phyloP scores from a whole-genome alignment of 1,140 invertebrate species.

The Procambarus virginalis region DNA sequence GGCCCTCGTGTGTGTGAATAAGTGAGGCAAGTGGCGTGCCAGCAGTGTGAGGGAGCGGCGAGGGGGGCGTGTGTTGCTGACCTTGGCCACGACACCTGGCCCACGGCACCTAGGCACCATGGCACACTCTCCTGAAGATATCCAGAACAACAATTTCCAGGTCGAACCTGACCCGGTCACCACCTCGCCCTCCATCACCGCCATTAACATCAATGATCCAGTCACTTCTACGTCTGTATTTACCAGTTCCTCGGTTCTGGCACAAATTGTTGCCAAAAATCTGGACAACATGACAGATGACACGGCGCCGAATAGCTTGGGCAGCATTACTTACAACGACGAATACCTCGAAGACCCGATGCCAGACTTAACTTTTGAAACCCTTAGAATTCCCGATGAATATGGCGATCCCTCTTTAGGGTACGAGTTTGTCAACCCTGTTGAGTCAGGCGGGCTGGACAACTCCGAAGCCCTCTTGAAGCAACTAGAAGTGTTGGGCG shows the following conservation, averaged over 20 bases:
- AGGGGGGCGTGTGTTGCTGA: not conserved
- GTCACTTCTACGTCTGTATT: constrained; percentile 7
- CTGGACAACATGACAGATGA: constrained; percentile 48
- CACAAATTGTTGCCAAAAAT: constrained; percentile 33
- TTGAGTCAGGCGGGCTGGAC: constrained; percentile 38
- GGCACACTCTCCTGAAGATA: constrained; percentile 46
- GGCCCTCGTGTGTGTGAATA: too few relatives aligned
- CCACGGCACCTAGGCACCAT: not conserved
- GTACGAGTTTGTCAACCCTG: constrained; percentile 54
- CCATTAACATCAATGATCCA: not conserved
- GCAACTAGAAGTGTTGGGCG: constrained; percentile 59
- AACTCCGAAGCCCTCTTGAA: constrained; percentile 62
- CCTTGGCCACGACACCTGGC: not conserved
- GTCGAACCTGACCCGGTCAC: constrained; percentile 5
- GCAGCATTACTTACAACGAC: constrained; percentile 52
- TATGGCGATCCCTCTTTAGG: constrained; percentile 63
- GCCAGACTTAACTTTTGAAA: constrained; percentile 60
- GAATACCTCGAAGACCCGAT: constrained; percentile 63
- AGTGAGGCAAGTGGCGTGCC: not conserved
- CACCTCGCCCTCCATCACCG: not conserved
- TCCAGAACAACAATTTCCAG: constrained; percentile 46
- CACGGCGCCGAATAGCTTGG: constrained; percentile 50
- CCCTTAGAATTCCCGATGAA: constrained; percentile 54
- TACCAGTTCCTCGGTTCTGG: constrained; percentile 27
- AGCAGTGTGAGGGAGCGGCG: not conserved